Conservation (phyloP, 2,888 invertebrate species). For the Halocaridina rubra region DNA sequence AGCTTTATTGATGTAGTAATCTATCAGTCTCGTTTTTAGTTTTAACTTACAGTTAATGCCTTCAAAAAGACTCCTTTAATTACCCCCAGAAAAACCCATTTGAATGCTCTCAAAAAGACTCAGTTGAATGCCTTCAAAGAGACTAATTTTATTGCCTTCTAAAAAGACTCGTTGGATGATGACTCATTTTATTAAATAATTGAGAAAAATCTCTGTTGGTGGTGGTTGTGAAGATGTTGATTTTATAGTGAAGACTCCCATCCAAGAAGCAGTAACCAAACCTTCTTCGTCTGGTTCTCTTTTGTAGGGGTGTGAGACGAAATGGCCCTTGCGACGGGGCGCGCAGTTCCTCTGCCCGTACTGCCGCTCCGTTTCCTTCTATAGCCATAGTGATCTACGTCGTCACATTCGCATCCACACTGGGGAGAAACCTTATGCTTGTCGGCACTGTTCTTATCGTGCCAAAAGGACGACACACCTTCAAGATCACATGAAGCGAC, state of each 20-base stretch:
- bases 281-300: conserved; percentile 51
- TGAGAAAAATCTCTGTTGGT: too few relatives aligned
- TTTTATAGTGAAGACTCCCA: not conserved
- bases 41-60: too few relatives aligned
- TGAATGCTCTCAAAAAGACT: too few relatives aligned
- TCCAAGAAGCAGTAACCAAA: conserved; percentile 1
- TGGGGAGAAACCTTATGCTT: conserved; percentile 60
- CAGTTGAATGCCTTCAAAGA: too few relatives aligned
- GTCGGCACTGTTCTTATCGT: conserved; percentile 53
- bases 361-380: conserved; percentile 53
- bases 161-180: too few relatives aligned
- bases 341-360: conserved; percentile 38
- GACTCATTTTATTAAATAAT: too few relatives aligned
- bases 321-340: conserved; percentile 27
- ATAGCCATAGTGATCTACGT: conserved; percentile 47
- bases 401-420: conserved; percentile 61
- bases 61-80: too few relatives aligned
- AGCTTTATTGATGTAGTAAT: too few relatives aligned
- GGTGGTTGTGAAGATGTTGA: not conserved
- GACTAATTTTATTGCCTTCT: too few relatives aligned
- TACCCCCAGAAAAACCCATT: too few relatives aligned
- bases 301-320: conserved; percentile 50
- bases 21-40: too few relatives aligned
- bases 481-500: conserved; percentile 39
- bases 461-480: conserved; percentile 52